Evolutionary conservation across 2,888 invertebrate genomes (phyloP), one percentile per base, ranked within the genome.

Genomic region (Caenorhabditis sinica): DNA sequence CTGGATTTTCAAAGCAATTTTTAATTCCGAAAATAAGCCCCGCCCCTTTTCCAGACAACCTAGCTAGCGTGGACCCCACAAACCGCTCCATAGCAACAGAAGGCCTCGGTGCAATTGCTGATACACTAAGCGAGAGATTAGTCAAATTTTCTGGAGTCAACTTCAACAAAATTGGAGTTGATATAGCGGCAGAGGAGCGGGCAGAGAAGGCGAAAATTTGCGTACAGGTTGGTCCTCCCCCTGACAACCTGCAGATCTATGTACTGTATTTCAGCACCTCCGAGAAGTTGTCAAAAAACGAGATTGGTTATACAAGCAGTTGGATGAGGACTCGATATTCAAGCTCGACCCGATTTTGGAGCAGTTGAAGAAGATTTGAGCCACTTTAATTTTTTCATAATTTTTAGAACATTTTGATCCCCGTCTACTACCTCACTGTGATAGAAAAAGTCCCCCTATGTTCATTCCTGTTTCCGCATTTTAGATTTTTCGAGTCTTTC

Each of bases 111-210:
- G 51, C 58, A 23, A 84, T 84, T 13, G 40, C 84, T 6, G 45
- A 30, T 17, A 56, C 75, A 25, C 40, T 81, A 33, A 20, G 33
- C 0, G 79, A 82, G 15, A 45, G 66, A 17, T 40, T 86, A 0
- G 33, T 79, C 36, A 82, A 80, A 28, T 82, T 80, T 30, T 61
- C 85, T 25, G n/a, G 74, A 17, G 61, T 66, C 5, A 65, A 56
- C 13, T 60, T 80, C 15, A 71, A 75, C 17, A 75, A 74, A 8
- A 86, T 86, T 17, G 88, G 88, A 15, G 86, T 86, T 0, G 88
- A 88, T 51, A 85, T 88, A 15, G 86, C 79, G 13, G 86, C 85
- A 5, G 88, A 88, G 56, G 86, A 88, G 53, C 25, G 88, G 15
- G 40, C 79, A 15, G 85, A 83, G n/a, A 86, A 86, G 63, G 83